A percentile compares a stretch with the other conserved stretches of the same genome.
phyloP scores from a whole-genome alignment of 1,140 invertebrate genomes.

The Wiebesia pumilae region DNA sequence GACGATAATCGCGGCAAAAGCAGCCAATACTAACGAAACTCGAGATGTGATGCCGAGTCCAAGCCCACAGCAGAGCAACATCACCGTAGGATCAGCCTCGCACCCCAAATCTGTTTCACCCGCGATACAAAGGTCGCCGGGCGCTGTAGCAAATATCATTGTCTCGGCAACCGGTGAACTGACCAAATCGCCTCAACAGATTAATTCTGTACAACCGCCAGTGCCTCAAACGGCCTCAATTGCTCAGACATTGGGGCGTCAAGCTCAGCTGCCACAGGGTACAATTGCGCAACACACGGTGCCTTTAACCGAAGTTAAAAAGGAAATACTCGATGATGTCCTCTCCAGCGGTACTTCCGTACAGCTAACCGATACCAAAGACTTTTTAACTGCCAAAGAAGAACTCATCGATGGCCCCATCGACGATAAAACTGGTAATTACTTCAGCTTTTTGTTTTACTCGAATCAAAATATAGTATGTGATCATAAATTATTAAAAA shows the following conservation, averaged over 20 bases:
- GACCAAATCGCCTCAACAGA: constrained; percentile 35
- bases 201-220: constrained; percentile 61
- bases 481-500: no score
- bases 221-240: constrained; percentile 59
- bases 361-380: constrained; percentile 73
- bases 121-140: constrained; percentile 41
- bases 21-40: constrained; percentile 12
- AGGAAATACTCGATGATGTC: constrained; percentile 72
- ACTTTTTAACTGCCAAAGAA: constrained; percentile 74
- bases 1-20: constrained; percentile 50
- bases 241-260: constrained; percentile 61
- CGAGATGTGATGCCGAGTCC: constrained; percentile 32
- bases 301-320: constrained; percentile 74
- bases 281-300: constrained; percentile 68
- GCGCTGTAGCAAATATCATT: constrained; percentile 11
- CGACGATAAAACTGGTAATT: constrained; percentile 72
- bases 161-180: constrained; percentile 3
- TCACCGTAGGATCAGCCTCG: neutral
- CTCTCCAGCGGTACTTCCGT: constrained; percentile 64
- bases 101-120: constrained; percentile 38
- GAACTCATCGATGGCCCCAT: constrained; percentile 70
- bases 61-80: constrained; percentile 42
- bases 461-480: no score
- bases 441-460: neutral
- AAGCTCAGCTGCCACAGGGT: constrained; percentile 67